Percentiles rank a stretch among this genome's conserved stretches.
phyloP scores from a whole-genome alignment of 2,113 vertebrate species.

The Cyanoderma ruficeps region DNA sequence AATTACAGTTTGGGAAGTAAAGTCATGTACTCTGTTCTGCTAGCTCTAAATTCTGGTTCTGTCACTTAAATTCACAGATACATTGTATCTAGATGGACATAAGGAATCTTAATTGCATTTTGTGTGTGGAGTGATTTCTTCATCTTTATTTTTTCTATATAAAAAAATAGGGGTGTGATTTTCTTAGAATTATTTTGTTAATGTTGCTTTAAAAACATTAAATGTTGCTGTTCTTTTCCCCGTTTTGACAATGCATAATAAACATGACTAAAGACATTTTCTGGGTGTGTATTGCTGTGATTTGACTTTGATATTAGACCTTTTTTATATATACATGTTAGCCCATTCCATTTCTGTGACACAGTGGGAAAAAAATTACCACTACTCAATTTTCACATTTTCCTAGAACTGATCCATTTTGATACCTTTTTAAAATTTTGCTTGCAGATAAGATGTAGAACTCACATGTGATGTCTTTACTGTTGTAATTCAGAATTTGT shows the following conservation, averaged over 20 bases:
- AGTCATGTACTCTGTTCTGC: neutral
- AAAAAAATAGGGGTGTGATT: neutral
- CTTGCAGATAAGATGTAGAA: neutral
- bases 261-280: neutral
- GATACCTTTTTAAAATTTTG: neutral
- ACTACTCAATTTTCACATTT: neutral
- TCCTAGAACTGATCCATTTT: neutral
- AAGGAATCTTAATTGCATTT: neutral
- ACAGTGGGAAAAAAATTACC: neutral
- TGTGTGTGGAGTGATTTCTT: neutral
- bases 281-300: neutral
- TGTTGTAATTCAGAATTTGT: neutral
- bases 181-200: neutral
- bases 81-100: neutral
- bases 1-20: neutral
- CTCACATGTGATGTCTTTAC: neutral
- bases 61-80: neutral
- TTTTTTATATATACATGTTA: neutral
- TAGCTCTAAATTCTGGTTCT: neutral
- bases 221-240: too few species aligned
- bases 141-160: neutral
- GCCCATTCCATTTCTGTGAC: neutral
- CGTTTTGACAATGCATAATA: neutral
- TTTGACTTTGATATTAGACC: neutral
- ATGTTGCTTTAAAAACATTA: neutral